Conservation (phyloP, 2,888 invertebrate genomes). For the Cataglyphis albicans region DNA sequence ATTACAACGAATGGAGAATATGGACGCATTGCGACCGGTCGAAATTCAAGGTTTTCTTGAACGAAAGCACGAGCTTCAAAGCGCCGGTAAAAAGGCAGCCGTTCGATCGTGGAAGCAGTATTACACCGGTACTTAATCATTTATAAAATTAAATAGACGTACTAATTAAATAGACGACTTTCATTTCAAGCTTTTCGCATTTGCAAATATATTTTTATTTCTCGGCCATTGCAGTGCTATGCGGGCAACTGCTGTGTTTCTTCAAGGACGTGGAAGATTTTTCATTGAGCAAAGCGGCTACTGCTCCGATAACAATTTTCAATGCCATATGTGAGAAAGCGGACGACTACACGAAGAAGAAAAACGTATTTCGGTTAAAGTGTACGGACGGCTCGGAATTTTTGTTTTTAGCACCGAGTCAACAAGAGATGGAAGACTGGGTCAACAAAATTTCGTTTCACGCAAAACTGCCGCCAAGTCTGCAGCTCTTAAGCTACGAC, state of each 20-base stretch:
- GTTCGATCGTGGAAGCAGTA: constrained; percentile 98
- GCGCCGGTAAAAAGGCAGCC: constrained; percentile 97
- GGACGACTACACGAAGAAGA: constrained; percentile 97
- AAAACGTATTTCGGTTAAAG: constrained; percentile 95
- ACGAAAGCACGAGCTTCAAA: constrained; percentile 97
- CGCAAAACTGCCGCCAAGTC: constrained; percentile 95
- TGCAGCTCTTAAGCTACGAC: constrained; percentile 95
- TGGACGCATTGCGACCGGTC: constrained; percentile 92
- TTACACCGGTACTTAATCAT: constrained; percentile 89
- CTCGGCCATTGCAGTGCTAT: constrained; percentile 89
- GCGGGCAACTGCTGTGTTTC: constrained; percentile 98
- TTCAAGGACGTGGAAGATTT: constrained; percentile 98
- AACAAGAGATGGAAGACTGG: constrained; percentile 95
- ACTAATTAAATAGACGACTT: not conserved
- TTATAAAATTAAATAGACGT: constrained; percentile 9
- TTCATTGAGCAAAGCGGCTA: constrained; percentile 94
- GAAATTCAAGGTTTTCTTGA: constrained; percentile 97
- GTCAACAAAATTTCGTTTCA: constrained; percentile 97
- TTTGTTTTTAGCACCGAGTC: constrained; percentile 92
- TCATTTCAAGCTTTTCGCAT: not conserved
- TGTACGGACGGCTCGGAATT: constrained; percentile 97
- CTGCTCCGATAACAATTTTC: constrained; percentile 91
- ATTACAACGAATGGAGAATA: constrained; percentile 88
- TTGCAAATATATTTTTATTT: constrained; percentile 17
- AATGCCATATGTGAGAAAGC: constrained; percentile 94